phyloP scores from a whole-genome alignment of 2,888 invertebrate species.

The Penaeus monodon region DNA sequence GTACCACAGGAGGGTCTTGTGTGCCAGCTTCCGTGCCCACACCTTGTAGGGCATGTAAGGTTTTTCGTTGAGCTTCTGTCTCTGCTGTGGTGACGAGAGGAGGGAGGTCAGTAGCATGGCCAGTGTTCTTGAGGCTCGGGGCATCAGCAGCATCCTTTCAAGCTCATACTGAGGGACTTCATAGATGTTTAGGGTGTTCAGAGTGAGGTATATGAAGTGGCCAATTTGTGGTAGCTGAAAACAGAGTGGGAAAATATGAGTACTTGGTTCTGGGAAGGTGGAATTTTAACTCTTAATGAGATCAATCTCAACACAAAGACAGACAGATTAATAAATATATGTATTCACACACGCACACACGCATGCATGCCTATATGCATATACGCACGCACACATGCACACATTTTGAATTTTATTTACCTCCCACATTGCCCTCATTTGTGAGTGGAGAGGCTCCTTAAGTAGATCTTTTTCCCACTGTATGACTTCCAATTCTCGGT shows the following conservation, averaged over 20 bases:
- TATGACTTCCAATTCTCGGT: constrained; percentile 69
- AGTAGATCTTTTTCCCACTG: constrained; percentile 73
- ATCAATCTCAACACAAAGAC: background rate
- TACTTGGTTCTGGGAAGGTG: background rate
- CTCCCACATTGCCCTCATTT: constrained; percentile 75
- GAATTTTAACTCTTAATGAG: background rate
- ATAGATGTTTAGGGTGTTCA: constrained; percentile 72
- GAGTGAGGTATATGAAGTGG: constrained; percentile 74
- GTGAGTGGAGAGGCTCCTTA: constrained; percentile 69
- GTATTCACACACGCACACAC: background rate
- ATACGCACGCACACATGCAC: background rate
- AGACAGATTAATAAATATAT: too few relatives aligned
- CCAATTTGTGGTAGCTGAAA: constrained; percentile 75
- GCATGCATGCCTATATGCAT: too few relatives aligned
- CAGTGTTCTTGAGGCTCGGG: constrained; percentile 73
- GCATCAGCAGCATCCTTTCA: constrained; percentile 75
- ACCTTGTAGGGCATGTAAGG: constrained; percentile 75
- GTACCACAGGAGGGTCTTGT: constrained; percentile 73
- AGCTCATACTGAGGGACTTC: constrained; percentile 75
- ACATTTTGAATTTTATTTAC: constrained; percentile 67
- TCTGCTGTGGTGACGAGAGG: constrained; percentile 69
- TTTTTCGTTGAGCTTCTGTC: constrained; percentile 70
- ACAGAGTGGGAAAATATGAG: constrained; percentile 6
- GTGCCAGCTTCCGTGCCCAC: constrained; percentile 73
- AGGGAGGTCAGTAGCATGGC: constrained; percentile 74